phyloP scores from a whole-genome alignment of 2,888 invertebrate genomes.

The Rhyacophila evoluta region DNA sequence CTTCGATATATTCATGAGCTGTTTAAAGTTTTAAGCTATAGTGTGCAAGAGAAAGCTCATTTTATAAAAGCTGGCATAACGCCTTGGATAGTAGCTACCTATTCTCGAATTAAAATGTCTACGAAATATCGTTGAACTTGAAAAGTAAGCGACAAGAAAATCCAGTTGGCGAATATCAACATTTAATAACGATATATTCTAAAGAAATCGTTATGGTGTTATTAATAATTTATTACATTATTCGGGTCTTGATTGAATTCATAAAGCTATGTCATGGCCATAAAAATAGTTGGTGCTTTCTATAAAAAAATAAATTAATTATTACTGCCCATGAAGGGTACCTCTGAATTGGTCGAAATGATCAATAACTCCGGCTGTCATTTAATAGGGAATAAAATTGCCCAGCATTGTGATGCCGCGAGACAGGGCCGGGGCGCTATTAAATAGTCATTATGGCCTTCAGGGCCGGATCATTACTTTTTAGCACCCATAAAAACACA shows the following conservation, averaged over 20 bases:
- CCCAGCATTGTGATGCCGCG: constrained; percentile 4
- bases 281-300: constrained; percentile 12
- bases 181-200: too few relatives aligned
- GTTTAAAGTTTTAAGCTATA: too few relatives aligned
- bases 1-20: too few relatives aligned
- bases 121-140: too few relatives aligned
- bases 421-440: constrained; percentile 40
- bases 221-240: too few relatives aligned
- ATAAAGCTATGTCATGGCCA: neutral
- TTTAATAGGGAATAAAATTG: constrained; percentile 30
- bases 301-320: constrained; percentile 17
- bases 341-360: neutral
- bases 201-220: too few relatives aligned
- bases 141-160: too few relatives aligned
- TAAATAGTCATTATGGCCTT: constrained; percentile 47
- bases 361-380: neutral
- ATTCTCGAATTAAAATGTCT: too few relatives aligned
- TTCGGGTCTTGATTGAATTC: neutral
- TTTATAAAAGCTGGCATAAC: too few relatives aligned
- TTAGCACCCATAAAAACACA: constrained; percentile 44
- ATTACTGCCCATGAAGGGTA: neutral
- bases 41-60: too few relatives aligned
- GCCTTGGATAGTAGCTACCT: too few relatives aligned
- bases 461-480: constrained; percentile 51
- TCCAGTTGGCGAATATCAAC: too few relatives aligned